A percentile compares a stretch with the other conserved stretches of the same genome.
These are phyloP conservation scores for Mimachlamys varia DNA, from an alignment of 2,888 invertebrate species.

Conservation along the genomic window DNA sequence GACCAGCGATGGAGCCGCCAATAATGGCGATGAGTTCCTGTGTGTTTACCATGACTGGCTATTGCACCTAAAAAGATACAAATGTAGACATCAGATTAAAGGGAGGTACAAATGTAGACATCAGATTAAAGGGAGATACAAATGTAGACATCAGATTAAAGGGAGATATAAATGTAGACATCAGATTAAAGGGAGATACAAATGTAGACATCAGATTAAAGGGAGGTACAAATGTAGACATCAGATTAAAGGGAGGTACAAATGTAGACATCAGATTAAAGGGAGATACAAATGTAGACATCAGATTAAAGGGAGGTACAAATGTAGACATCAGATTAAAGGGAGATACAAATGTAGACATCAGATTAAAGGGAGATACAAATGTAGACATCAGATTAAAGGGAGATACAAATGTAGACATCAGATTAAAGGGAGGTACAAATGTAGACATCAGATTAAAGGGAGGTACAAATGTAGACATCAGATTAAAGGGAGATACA, in stretches of 20 bases:
- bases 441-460: too few species aligned
- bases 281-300: neutral
- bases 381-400: too few species aligned
- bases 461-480: neutral
- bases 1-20: constrained; percentile 67
- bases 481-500: neutral
- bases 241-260: neutral
- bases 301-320: neutral
- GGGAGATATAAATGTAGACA: too few species aligned
- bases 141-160: too few species aligned
- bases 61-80: neutral
- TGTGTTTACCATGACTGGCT: constrained; percentile 46
- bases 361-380: neutral
- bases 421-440: neutral
- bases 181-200: too few species aligned
- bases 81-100: too few species aligned
- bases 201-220: too few species aligned
- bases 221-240: neutral
- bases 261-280: too few species aligned
- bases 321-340: too few species aligned
- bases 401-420: neutral
- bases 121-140: too few species aligned
- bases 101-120: too few species aligned
- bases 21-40: constrained; percentile 64
- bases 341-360: neutral